Base-by-base conservation (phyloP, 2,113 vertebrate genomes). In the Microcebus lehilahytsara region DNA sequence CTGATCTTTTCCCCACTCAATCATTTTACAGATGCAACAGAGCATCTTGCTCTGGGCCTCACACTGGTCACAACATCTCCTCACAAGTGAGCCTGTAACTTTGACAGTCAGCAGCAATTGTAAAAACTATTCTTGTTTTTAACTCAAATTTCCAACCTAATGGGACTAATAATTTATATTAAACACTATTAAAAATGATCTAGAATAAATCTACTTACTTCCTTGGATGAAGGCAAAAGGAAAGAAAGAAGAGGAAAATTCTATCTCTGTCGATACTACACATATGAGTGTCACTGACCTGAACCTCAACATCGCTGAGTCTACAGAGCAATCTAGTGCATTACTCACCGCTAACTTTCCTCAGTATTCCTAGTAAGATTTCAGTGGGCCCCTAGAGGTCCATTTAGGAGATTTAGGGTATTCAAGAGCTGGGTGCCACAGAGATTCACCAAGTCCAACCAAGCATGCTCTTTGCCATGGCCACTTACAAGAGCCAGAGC, bases 161-260 rank as follows among this genome's bases (percentile, higher is more conserved):
- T 85, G 20, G 40, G 49, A 81, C 60, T 85, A 93, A 85, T 94
- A 93, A 78, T 34, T n/a, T 42, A 42, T 42, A 42, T 42, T 62
- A 27, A 72, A 25, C 20, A 37, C 20, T 53, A 32, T 77, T 79
- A 34, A 51, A 51, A 96, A 91, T 56, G 32, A 66, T 40, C 23
- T 69, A 60, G 46, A 96, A 30, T 67, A 37, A 77, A 51, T 64
- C n/a, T 49, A 19, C 1, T 37, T 23, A 23, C 17, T 71, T 56
- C 20, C 27, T 46, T 40, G 6, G 8, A 53, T 30, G 7, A 62
- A 71, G 34, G 66, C 34, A 96, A 92, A 85, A 49, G 34, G 30
- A 91, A 93, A 69, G 72, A 14, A 95, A 85, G 66, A 96, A 85
- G 58, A 96, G 51, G 9, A 66, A 58, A 62, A 27, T 30, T 81